Conservation (phyloP, 2,888 invertebrate genomes). For the Caradrina clavipalpis region DNA sequence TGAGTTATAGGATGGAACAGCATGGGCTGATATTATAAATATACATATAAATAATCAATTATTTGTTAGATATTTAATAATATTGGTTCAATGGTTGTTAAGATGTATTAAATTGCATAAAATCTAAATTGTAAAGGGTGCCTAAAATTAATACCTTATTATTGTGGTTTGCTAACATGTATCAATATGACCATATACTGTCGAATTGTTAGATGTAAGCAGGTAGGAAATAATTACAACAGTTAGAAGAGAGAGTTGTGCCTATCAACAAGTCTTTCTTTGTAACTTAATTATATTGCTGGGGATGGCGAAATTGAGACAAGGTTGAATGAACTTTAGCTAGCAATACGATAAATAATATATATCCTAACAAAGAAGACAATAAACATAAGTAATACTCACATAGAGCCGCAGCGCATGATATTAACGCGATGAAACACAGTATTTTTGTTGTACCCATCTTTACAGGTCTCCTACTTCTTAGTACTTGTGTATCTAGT, state of each 20-base stretch:
- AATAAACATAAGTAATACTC: conserved; percentile 72
- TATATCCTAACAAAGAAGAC: conserved; percentile 24
- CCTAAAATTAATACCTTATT: too few relatives aligned
- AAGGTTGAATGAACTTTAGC: conserved; percentile 73
- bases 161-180: neutral
- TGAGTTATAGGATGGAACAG: neutral
- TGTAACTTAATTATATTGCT: conserved; percentile 18
- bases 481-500: conserved; percentile 85
- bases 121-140: neutral
- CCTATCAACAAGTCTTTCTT: conserved; percentile 27
- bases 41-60: neutral
- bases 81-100: neutral
- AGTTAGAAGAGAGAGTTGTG: conserved; percentile 22
- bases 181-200: neutral
- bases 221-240: conserved; percentile 11
- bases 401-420: conserved; percentile 84
- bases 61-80: neutral
- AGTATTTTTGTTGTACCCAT: conserved; percentile 85
- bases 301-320: conserved; percentile 34
- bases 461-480: conserved; percentile 78
- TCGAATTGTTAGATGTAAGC: neutral
- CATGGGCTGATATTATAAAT: neutral
- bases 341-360: conserved; percentile 49
- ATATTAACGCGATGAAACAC: conserved; percentile 81
- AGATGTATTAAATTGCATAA: neutral